Evolutionary conservation across 1,140 invertebrate species (phyloP).

Genomic region (Aphelenchoides fujianensis): DNA sequence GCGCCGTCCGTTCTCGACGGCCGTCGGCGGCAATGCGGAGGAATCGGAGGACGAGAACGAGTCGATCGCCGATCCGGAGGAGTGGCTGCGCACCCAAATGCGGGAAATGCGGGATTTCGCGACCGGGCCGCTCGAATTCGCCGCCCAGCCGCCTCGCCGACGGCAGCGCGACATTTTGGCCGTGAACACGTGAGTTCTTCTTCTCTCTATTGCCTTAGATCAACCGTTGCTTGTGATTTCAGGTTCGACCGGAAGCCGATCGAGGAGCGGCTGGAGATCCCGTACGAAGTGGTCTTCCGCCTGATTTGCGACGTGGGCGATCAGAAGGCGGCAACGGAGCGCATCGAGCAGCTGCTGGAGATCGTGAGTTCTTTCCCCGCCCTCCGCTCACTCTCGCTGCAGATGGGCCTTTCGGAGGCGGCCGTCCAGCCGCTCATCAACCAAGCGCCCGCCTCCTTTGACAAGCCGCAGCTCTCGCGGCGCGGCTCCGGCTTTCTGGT

Average conservation of each 20-base stretch:
- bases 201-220: neutral
- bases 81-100: neutral
- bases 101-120: neutral
- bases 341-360: slow-evolving; percentile 1
- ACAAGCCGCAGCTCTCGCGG: neutral
- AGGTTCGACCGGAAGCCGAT: slow-evolving; percentile 15
- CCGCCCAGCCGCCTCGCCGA: neutral
- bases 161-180: slow-evolving; percentile 18
- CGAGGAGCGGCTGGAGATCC: slow-evolving; percentile 6
- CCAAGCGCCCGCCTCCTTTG: slow-evolving; percentile 3
- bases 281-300: slow-evolving; percentile 12
- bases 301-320: neutral
- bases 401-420: neutral
- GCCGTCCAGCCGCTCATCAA: slow-evolving; percentile 5
- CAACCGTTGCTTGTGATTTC: neutral
- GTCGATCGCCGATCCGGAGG: neutral
- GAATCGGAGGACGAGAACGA: neutral
- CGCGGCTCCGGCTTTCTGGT: slow-evolving; percentile 11
- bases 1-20: too few relatives aligned
- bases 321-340: neutral
- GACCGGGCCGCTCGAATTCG: neutral
- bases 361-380: too few relatives aligned
- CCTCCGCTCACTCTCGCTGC: too few relatives aligned
- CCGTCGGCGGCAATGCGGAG: too few relatives aligned
- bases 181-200: slow-evolving; percentile 12